Evolutionary conservation across 2,797 vertebrate species (phyloP), one percentile per base, ranked within the genome.

Genomic region (Lithobates sylvaticus): DNA sequence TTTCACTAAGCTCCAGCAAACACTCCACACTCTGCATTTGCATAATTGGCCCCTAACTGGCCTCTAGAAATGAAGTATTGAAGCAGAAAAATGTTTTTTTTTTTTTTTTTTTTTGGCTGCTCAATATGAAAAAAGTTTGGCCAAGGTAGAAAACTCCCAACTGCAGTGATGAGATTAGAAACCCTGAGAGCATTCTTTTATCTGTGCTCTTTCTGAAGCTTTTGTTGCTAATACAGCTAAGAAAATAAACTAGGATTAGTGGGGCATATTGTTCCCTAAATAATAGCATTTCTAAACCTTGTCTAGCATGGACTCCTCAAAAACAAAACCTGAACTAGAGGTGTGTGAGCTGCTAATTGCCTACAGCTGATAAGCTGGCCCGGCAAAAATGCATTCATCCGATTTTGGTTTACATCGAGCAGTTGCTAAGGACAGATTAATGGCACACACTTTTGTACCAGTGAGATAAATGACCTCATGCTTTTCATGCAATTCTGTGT

Each of bases 221-320:
- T 94, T 93, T 93, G 92, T 94, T 94, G 93, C 93, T 94, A 94
- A 95, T 94, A 94, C 93, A 95, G 93, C 93, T 95, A 92, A 93
- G 91, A 94, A 94, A 95, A 93, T 92, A 95, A 95, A 95, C 95
- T 94, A 93, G 95, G 94, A 95, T 95, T 95, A 95, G 93, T 92
- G 89, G 89, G 89, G 92, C 91, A 93, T 92, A 95, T 95, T 95
- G 94, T 95, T 92, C 93, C 86, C 91, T 86, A 92, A 89, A 95
- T 92, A 95, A 95, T 93, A 88, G 92, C 50, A 90, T 91, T 92
- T 94, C 94, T 94, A 92, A 94, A 88, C 88, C 88, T 90, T 90
- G 89, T 90, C 93, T 94, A 88, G 92, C 93, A 92, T 93, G 92
- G 93, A 92, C 93, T 93, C 90, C 86, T 83, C 61, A 93, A 94